Evolutionary conservation across 2,113 vertebrate genomes (phyloP).

Genomic region (Leiothrix lutea): DNA sequence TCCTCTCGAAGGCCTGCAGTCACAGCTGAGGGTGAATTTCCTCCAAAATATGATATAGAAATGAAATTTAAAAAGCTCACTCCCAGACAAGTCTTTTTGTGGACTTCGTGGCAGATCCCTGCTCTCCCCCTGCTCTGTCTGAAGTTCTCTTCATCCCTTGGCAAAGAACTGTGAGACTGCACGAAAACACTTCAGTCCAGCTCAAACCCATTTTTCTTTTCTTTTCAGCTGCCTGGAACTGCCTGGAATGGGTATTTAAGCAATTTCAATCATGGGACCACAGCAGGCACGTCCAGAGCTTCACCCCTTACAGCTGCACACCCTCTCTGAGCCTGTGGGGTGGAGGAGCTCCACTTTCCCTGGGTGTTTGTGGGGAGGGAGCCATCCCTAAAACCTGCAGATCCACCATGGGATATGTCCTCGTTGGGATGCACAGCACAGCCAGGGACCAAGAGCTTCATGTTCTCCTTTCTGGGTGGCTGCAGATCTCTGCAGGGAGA

Average conservation of each 20-base stretch:
- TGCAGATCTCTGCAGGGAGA: background rate
- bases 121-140: background rate
- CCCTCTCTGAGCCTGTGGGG: background rate
- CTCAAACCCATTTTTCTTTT: background rate
- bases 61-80: background rate
- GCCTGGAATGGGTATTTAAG: background rate
- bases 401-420: background rate
- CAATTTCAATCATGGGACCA: accelerated
- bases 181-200: background rate
- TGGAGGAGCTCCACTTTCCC: background rate
- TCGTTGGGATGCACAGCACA: background rate
- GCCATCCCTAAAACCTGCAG: background rate
- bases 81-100: background rate
- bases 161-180: background rate
- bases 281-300: background rate
- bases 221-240: background rate
- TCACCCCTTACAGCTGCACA: background rate
- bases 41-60: background rate
- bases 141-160: background rate
- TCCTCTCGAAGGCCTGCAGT: accelerated
- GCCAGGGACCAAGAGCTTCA: background rate
- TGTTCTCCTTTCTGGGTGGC: background rate
- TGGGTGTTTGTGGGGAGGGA: background rate
- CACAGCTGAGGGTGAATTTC: background rate
- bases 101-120: background rate